A percentile compares a stretch with the other conserved stretches of the same genome.
phyloP scores from a whole-genome alignment of 2,797 vertebrate genomes.

The Coendou prehensilis region DNA sequence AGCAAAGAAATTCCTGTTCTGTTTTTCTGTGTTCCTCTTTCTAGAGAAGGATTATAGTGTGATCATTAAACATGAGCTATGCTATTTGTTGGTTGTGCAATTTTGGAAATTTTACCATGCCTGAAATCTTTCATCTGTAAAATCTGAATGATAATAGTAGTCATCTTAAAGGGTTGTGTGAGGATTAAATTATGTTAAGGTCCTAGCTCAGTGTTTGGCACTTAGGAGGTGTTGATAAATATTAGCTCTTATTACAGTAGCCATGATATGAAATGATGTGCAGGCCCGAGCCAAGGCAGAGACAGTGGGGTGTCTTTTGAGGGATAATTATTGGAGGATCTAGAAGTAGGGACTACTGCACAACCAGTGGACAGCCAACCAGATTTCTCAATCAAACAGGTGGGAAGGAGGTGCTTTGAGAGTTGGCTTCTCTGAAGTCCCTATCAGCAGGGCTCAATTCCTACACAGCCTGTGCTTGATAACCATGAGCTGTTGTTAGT shows the following conservation, averaged over 20 bases:
- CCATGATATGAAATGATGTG: background rate
- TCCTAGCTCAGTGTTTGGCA: background rate
- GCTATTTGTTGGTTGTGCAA: background rate
- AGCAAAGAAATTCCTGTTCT: background rate
- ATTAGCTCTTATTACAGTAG: background rate
- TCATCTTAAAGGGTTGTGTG: background rate
- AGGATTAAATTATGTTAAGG: constrained; percentile 11
- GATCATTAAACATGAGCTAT: constrained; percentile 32
- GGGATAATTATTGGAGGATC: background rate
- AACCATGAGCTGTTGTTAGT: background rate
- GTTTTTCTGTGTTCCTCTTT: background rate
- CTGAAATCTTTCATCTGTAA: background rate
- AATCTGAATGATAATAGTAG: background rate
- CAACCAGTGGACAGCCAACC: background rate
- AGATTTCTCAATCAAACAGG: background rate
- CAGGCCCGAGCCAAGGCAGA: background rate
- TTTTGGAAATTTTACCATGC: background rate
- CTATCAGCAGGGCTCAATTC: background rate
- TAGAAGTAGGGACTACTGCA: constrained; percentile 9
- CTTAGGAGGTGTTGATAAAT: background rate
- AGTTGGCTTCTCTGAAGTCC: background rate
- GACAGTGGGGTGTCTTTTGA: background rate
- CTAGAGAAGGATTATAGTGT: background rate
- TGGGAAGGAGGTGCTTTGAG: background rate
- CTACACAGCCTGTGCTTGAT: background rate